Evolutionary conservation across 2,113 vertebrate genomes (phyloP).

Genomic region (Callipepla californica): DNA sequence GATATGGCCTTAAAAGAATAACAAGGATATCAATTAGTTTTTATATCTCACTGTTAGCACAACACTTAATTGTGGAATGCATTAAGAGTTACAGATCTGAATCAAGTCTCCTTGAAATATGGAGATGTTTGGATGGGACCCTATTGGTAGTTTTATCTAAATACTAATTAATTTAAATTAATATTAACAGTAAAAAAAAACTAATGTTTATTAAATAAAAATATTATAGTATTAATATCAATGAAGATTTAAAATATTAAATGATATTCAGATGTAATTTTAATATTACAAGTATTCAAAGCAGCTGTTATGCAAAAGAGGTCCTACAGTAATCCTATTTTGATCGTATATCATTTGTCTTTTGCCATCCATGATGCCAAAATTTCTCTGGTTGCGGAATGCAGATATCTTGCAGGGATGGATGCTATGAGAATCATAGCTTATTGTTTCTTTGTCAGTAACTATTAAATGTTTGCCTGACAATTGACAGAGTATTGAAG

Average conservation of each 20-base stretch:
- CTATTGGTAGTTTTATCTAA: not conserved
- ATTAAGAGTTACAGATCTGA: not conserved
- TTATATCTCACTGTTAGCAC: not conserved
- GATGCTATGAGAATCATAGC: rapidly evolving
- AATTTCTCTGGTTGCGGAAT: not conserved
- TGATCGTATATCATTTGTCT: not conserved
- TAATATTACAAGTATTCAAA: too few relatives aligned
- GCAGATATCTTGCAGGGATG: not conserved
- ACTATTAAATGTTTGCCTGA: not conserved
- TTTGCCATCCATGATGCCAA: not conserved
- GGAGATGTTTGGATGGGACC: not conserved
- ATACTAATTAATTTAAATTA: not conserved
- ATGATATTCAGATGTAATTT: too few relatives aligned
- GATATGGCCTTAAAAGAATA: not conserved
- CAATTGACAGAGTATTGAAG: not conserved
- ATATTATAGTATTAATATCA: too few relatives aligned
- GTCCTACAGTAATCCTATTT: not conserved
- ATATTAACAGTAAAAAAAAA: too few relatives aligned
- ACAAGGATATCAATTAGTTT: not conserved
- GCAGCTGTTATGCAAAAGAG: not conserved
- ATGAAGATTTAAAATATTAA: too few relatives aligned
- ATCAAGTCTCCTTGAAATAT: not conserved
- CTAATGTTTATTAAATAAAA: too few relatives aligned
- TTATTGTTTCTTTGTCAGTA: not conserved
- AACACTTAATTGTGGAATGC: not conserved